Base-by-base conservation (phyloP, 2,797 vertebrate species). In the Rhadinocentrus ornatus region DNA sequence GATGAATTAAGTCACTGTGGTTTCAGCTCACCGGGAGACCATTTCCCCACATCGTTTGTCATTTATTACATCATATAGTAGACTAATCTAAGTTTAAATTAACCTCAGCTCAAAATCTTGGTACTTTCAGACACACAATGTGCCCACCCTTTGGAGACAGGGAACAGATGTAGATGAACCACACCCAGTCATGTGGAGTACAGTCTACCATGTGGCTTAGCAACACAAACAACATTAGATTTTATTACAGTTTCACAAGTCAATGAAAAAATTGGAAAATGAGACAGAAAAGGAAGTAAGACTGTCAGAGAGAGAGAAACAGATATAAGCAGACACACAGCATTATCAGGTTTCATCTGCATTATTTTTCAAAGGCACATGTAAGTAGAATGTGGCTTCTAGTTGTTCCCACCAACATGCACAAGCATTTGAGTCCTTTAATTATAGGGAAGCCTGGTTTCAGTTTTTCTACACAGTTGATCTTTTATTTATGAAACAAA, bases 221-320 rank as follows among this genome's bases (percentile, higher is more conserved):
- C 90, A 91, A 91, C 88, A 82, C 86, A 84, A 88, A 89, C 88
- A 91, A 86, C 87, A 86, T 63, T 53, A 66, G 57, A 22, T 68
- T 78, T 82, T 67, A 83, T 69, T 76, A 69, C 52, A 50, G 53
- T 85, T 88, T 87, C 60, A 85, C 71, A 75, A 74, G 37, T 54
- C 11, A n/a, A 55, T 2, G 0, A 61, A 77, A 56, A 79, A 83
- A 85, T 73, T 70, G 71, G 73, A 81, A 81, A 71, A 52, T 18
- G 31, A 66, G 66, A 64, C 4, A 2, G 39, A 71, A 27, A 39
- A 32, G 75, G 77, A 69, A 77, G 77, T 52, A 50, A 60, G 50
- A 46, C 26, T 58, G 31, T 18, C 31, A 29, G 11, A 32, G 15
- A 67, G n/a, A 72, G 62, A 83, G 29, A 57, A 68, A 62, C 35